phyloP scores from a whole-genome alignment of 2,113 vertebrate genomes.

The Cyprinodon variegatus region DNA sequence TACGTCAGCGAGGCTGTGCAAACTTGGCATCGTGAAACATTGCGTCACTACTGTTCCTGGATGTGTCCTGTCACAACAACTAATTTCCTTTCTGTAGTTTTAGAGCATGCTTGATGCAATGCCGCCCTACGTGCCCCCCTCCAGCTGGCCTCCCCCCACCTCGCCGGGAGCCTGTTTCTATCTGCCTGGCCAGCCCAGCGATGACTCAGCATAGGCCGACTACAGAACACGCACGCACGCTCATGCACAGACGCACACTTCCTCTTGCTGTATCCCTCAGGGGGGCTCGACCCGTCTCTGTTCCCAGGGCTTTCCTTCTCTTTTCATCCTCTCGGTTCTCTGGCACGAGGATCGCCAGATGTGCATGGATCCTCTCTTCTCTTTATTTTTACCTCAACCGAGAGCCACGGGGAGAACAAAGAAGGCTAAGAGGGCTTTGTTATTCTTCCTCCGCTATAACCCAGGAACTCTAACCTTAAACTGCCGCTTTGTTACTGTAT shows the following conservation, averaged over 20 bases:
- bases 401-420: constrained; percentile 26
- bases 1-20: constrained; percentile 46
- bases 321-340: constrained; percentile 50
- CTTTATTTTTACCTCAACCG: constrained; percentile 45
- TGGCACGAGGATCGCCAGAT: constrained; percentile 60
- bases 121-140: constrained; percentile 50
- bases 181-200: constrained; percentile 78
- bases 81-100: constrained; percentile 68
- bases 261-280: constrained; percentile 59
- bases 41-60: constrained; percentile 73
- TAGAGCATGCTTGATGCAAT: constrained; percentile 56
- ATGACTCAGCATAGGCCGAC: constrained; percentile 87
- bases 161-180: constrained; percentile 68
- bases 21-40: constrained; percentile 62
- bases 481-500: constrained; percentile 25
- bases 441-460: constrained; percentile 20
- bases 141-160: constrained; percentile 66
- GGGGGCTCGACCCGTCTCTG: constrained; percentile 49
- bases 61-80: constrained; percentile 73
- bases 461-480: constrained; percentile 32
- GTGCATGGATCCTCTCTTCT: constrained; percentile 34
- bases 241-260: constrained; percentile 51
- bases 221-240: constrained; percentile 51
- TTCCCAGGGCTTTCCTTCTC: constrained; percentile 72
- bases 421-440: constrained; percentile 10